Percentiles rank a stretch among this genome's conserved stretches.
Evolutionary conservation across 2,888 invertebrate species (phyloP).

Genomic region (Scaptomyza parva): DNA sequence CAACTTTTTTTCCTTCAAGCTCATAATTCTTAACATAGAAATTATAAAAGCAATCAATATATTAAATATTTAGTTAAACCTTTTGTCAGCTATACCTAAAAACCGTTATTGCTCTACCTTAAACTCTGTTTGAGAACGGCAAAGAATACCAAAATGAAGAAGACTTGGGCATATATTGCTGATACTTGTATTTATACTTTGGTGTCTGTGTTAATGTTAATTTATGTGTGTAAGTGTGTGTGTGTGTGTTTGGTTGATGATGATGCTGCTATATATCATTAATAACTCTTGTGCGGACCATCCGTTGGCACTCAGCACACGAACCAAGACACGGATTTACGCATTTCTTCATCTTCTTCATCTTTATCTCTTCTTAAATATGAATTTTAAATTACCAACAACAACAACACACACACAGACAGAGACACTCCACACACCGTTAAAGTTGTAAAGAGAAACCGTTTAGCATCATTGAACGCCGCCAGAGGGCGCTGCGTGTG

Average conservation of each 20-base stretch:
- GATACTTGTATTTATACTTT: not conserved
- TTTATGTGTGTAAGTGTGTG: not conserved
- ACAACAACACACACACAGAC: constrained; percentile 23
- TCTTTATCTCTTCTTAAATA: constrained; percentile 54
- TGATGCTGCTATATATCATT: constrained; percentile 57
- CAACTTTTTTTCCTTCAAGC: too few relatives aligned
- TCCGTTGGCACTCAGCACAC: constrained; percentile 72
- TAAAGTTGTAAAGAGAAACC: constrained; percentile 24
- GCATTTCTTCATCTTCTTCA: constrained; percentile 48
- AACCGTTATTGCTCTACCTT: not conserved
- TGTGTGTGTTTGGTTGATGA: not conserved
- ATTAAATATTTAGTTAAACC: too few relatives aligned
- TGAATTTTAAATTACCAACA: constrained; percentile 71
- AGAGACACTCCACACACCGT: constrained; percentile 2
- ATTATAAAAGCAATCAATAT: too few relatives aligned
- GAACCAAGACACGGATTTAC: constrained; percentile 49
- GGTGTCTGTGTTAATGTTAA: not conserved
- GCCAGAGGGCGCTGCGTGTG: constrained; percentile 57
- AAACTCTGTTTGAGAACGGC: not conserved
- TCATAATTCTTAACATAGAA: too few relatives aligned
- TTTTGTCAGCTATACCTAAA: not conserved
- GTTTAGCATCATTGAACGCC: constrained; percentile 54
- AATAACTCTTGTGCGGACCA: constrained; percentile 64
- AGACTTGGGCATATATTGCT: not conserved
- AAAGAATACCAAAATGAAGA: not conserved